Base-by-base conservation (phyloP, 2,888 invertebrate species). In the Microdon myrmicae region DNA sequence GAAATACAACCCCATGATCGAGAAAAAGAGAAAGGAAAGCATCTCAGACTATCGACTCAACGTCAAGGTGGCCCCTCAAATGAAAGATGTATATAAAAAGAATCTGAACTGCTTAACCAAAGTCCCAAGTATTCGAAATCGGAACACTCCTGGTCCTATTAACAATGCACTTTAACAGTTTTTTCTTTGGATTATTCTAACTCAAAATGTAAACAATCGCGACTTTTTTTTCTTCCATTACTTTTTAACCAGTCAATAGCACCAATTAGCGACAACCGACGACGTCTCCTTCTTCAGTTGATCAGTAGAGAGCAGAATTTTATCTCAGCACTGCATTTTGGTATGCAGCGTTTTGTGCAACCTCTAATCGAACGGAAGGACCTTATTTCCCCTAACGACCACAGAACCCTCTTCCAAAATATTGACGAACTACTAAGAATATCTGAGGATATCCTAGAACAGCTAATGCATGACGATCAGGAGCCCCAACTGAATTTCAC, bases 401-500 rank as follows among this genome's bases (percentile, higher is more conserved):
- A 92, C 77, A 85, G 87, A 75, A 83, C 88, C 22, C 81, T 93
- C 48, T 93, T 92, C 77, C 92, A 93, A 81, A 93, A 93, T 78
- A 85, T 89, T 70, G 92, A 92, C 77, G 92, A 92, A 83, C 87
- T 90, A 77, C 71, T 79, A 67, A 71, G 90, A 73, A 82, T 92
- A 72, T 89, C 92, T 1, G 92, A 92, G 79, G 92, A 92, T 70
- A 87, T 92, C 55, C 76, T 91, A 43, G 92, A 93, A 73, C 86
- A 86, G 76, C 77, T 89, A 51, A 83, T 88, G 37, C 86, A 85
- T 71, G 89, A 89, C 48, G 91, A 92, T 41, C 87, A 88, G 3
- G 90, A 90, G 72, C 78, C 78, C 8, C 86, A 87, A 68, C 83
- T 87, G 29, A 85, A 86, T 60, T 85, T 85, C 16, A 83, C 90